A percentile compares a stretch with the other conserved stretches of the same genome.
These are phyloP conservation scores for Cheilosia impressa DNA, from an alignment of 2,888 invertebrate genomes.

Conservation along the genomic window DNA sequence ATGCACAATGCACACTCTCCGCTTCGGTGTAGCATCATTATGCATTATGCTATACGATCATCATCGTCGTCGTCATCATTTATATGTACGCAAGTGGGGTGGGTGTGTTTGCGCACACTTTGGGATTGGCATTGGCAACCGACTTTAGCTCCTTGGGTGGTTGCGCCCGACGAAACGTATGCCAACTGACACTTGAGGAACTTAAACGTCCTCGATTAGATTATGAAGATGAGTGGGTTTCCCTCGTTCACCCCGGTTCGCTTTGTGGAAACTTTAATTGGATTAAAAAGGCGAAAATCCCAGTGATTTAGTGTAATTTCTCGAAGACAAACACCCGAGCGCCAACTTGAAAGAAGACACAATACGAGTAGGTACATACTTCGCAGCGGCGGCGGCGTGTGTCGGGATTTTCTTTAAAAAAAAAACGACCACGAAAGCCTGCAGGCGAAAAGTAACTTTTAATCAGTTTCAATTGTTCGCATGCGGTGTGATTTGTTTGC, in stretches of 20 bases:
- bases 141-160: conserved; percentile 59
- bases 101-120: conserved; percentile 41
- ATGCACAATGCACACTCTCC: conserved; percentile 35
- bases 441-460: conserved; percentile 48
- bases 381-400: conserved; percentile 17
- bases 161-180: conserved; percentile 55
- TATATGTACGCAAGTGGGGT: conserved; percentile 19
- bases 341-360: conserved; percentile 44
- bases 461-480: conserved; percentile 74
- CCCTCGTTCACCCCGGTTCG: conserved; percentile 23
- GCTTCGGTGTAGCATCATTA: conserved; percentile 1
- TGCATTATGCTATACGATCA: conserved; percentile 8
- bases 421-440: conserved; percentile 1
- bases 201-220: conserved; percentile 64
- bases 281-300: conserved; percentile 58
- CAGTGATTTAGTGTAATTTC: conserved; percentile 48
- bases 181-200: conserved; percentile 64
- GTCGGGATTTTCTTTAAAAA: conserved; percentile 33
- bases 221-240: conserved; percentile 69
- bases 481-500: conserved; percentile 74
- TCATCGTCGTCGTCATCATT: conserved; percentile 12
- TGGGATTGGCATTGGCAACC: conserved; percentile 35
- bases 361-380: neutral
- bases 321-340: conserved; percentile 31
- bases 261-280: conserved; percentile 61